Evolutionary conservation across 2,797 vertebrate genomes (phyloP), one percentile per base, ranked within the genome.

Genomic region (Onychomys arenicola): DNA sequence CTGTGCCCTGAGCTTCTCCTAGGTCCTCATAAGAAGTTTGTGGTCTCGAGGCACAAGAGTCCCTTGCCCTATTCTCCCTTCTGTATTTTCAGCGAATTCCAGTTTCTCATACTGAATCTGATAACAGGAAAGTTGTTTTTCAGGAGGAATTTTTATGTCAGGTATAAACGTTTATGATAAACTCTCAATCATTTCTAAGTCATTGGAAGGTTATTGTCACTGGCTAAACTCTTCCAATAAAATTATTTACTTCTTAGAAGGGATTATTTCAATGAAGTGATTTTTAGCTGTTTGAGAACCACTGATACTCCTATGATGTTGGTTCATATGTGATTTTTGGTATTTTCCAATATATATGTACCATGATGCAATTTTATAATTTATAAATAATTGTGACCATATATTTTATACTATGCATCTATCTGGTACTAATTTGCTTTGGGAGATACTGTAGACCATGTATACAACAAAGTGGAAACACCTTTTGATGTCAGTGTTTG

Each of bases 101-200:
- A 87, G 55, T 78, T 73, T 80, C n/a, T 40, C 40, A 32, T 63
- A 86, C 14, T 89, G 12, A 71, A 55, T 87, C 17, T 90, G 46
- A 21, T 21, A 52, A 73, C 27, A 55, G 52, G 71, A 91, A 9
- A 49, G 43, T 59, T 61, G 7, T 77, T 2, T n/a, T 73, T 9
- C 19, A 55, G 9, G 59, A 61, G 37, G 32, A 89, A n/a, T 57
- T 82, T 67, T 86, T n/a, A 19, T 61, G 49, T 88, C 19, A 84
- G 10, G 12, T 27, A 52, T 67, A 82, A 90, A 73, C 14, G 67
- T 95, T 82, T 67, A 86, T 82, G 57, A 95, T 81, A 92, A 21
- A 40, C n/a, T 29, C 6, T 27, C 55, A 25, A 81, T 29, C 23
- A 49, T n/a, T 86, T 29, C 19, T n/a, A 88, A 88, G 12, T 82